phyloP scores from a whole-genome alignment of 1,140 invertebrate species.

The Bathynomus jamesi region DNA sequence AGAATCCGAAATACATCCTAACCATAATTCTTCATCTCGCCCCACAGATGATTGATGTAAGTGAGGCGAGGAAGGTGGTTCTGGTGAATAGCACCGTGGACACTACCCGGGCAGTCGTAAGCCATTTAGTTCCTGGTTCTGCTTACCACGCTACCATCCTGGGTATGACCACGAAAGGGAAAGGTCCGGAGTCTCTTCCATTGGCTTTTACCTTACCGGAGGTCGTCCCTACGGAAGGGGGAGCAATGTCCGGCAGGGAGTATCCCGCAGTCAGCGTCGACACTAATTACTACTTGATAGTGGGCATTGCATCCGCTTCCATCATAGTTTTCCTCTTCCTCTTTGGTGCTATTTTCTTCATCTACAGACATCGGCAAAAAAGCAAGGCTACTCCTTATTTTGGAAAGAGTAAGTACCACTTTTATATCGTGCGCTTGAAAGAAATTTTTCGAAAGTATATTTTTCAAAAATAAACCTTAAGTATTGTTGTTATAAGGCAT shows the following conservation, averaged over 20 bases:
- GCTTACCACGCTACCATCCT: neutral
- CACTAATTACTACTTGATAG: neutral
- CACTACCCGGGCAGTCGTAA: neutral
- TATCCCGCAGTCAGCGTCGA: neutral
- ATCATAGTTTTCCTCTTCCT: neutral
- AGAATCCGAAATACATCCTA: no score
- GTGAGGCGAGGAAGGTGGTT: neutral
- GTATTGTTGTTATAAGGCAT: no score
- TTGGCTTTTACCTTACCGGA: neutral
- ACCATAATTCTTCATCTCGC: no score
- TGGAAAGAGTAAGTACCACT: neutral
- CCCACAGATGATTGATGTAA: neutral
- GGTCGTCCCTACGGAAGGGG: neutral
- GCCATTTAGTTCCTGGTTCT: neutral
- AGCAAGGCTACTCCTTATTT: neutral
- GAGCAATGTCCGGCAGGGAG: neutral
- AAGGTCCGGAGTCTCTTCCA: neutral
- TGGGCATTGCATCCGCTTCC: neutral
- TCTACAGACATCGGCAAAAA: neutral
- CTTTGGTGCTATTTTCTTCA: neutral
- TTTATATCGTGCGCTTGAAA: no score
- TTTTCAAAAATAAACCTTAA: no score
- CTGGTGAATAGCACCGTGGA: neutral
- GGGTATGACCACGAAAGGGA: neutral
- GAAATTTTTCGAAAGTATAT: no score